These are phyloP conservation scores for Labeo calbasu DNA, from an alignment of 2,797 vertebrate genomes.

Conservation along the genomic window DNA sequence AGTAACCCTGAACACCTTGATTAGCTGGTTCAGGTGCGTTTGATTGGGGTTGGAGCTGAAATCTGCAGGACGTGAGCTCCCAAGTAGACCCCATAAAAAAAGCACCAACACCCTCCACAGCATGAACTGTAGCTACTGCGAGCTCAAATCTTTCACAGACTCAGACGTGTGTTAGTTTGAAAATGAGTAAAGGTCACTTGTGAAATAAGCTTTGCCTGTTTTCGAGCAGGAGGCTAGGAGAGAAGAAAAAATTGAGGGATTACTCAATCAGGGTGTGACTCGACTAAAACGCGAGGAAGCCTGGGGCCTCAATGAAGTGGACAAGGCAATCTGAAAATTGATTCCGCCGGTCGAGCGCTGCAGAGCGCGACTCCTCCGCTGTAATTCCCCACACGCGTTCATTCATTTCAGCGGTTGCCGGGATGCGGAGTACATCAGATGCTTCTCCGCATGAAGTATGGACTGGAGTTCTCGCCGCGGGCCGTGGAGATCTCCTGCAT, in stretches of 20 bases:
- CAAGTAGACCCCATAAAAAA: neutral
- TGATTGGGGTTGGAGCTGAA: neutral
- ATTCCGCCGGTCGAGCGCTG: constrained; percentile 44
- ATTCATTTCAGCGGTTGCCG: constrained; percentile 39
- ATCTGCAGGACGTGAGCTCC: neutral
- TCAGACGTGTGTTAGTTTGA: constrained; percentile 56
- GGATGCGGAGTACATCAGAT: constrained; percentile 19
- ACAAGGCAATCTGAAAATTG: constrained; percentile 55
- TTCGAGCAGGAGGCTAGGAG: constrained; percentile 32
- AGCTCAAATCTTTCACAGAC: constrained; percentile 45
- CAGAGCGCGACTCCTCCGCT: constrained; percentile 35
- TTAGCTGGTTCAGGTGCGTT: neutral
- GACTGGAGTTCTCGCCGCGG: constrained; percentile 37
- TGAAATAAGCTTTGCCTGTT: constrained; percentile 57
- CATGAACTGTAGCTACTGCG: constrained; percentile 2
- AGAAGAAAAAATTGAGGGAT: constrained; percentile 43
- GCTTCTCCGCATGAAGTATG: constrained; percentile 44
- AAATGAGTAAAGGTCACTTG: constrained; percentile 62
- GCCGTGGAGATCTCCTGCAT: constrained; percentile 30
- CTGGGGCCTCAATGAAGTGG: constrained; percentile 36
- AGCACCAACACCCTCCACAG: constrained; percentile 32
- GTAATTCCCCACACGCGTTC: constrained; percentile 54
- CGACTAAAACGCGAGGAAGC: constrained; percentile 42
- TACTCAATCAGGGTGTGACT: constrained; percentile 55
- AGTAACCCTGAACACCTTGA: neutral